Evolutionary conservation across 2,888 invertebrate species (phyloP).

Genomic region (Nemapogon koenigi): DNA sequence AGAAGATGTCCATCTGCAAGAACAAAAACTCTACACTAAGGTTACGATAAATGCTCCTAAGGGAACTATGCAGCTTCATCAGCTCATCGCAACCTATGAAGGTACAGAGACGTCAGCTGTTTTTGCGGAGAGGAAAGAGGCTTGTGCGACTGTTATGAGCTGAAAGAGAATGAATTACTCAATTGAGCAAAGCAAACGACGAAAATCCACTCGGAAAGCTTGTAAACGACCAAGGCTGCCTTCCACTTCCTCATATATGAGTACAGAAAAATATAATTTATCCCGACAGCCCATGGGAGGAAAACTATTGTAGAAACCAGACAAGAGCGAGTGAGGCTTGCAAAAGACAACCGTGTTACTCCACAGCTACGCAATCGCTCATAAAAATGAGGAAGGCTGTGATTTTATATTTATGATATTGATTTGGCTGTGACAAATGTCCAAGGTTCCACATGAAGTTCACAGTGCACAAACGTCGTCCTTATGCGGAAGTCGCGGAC

Average conservation of each 20-base stretch:
- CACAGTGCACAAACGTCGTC: too few species aligned
- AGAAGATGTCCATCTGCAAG: background rate
- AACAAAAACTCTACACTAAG: background rate
- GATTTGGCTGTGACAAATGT: too few species aligned
- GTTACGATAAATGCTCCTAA: background rate
- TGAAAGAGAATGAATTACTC: background rate
- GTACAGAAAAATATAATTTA: background rate
- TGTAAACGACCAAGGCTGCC: background rate
- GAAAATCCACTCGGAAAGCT: background rate
- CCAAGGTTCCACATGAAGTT: too few species aligned
- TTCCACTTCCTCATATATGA: background rate
- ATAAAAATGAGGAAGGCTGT: too few species aligned
- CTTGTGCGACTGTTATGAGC: background rate
- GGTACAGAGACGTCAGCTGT: constrained; percentile 1
- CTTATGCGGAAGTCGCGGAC: too few species aligned
- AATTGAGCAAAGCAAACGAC: background rate
- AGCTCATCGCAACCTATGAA: background rate
- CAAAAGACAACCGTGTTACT: too few species aligned
- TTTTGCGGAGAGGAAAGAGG: background rate
- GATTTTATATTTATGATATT: too few species aligned
- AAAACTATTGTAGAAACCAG: too few species aligned
- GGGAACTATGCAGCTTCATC: background rate
- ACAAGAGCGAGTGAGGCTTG: too few species aligned
- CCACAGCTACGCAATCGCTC: too few species aligned
- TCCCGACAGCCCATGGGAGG: background rate